These are phyloP conservation scores for Flexamia atlantica DNA, from an alignment of 2,888 invertebrate genomes.

Conservation along the genomic window DNA sequence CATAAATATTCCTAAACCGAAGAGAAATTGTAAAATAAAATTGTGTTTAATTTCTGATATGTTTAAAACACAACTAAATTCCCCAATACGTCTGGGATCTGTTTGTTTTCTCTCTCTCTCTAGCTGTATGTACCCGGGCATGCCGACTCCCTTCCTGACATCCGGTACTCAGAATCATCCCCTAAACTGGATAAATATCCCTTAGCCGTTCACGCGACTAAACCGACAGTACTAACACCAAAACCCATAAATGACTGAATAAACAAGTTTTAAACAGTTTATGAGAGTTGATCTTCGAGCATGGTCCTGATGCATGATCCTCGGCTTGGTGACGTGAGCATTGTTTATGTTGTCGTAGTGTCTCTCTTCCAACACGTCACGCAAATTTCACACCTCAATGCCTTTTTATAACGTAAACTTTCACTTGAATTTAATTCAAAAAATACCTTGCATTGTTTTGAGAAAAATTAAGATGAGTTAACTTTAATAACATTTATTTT, in stretches of 20 bases:
- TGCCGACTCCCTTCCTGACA: conserved; percentile 24
- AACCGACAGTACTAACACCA: conserved; percentile 35
- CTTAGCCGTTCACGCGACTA: background rate
- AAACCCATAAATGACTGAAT: conserved; percentile 37
- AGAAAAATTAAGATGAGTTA: no score
- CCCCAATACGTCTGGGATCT: conserved; percentile 59
- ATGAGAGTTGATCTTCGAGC: conserved; percentile 40
- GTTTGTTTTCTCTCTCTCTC: conserved; percentile 60
- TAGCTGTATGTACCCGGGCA: conserved; percentile 49
- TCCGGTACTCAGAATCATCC: background rate
- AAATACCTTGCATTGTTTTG: no score
- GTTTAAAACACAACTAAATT: conserved; percentile 34
- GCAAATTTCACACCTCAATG: background rate
- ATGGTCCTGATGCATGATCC: conserved; percentile 48
- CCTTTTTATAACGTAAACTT: background rate
- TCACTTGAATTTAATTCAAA: no score
- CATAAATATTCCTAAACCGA: conserved; percentile 30
- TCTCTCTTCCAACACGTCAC: background rate
- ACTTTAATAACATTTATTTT: no score
- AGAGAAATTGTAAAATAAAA: conserved; percentile 13
- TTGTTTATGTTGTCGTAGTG: conserved; percentile 42
- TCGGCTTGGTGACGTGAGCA: conserved; percentile 20
- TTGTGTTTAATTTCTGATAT: conserved; percentile 30
- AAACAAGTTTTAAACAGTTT: conserved; percentile 32
- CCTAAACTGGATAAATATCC: conserved; percentile 8